Base-by-base conservation (phyloP, 2,113 vertebrate genomes). In the Orientallactaga bullata region DNA sequence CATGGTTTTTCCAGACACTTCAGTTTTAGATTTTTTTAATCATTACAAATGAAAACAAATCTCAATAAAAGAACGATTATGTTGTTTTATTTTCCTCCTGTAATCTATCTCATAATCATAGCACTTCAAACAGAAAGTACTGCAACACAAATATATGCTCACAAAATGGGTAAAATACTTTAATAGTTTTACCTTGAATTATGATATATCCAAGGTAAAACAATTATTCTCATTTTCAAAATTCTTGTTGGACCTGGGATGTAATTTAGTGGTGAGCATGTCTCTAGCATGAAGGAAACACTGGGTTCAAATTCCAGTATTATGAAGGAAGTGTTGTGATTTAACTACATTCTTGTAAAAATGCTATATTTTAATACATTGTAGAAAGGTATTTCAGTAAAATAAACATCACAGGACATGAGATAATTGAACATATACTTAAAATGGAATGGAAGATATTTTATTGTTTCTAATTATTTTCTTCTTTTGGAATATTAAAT, bases 181-280 rank as follows among this genome's bases (percentile, higher is more conserved):
- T 47, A 47, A 47, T 47, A 17, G n/a, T 23, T 23, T 63, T 23
- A 72, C 21, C 9, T 81, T 74, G 2, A 23, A 58, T 79, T 58
- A 37, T 51, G 72, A 80, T 10, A 32, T n/a, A n/a, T n/a, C n/a
- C n/a, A n/a, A n/a, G n/a, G n/a, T n/a, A n/a, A n/a, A n/a, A n/a
- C n/a, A n/a, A n/a, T n/a, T n/a, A n/a, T n/a, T n/a, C n/a, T 20
- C 13, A 89, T 18, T 61, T 66, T 32, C 65, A 91, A 91, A 92
- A 68, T 58, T 87, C 5, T 47, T 47, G 5, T 47, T 47, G 42
- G 42, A 47, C 42, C 42, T 47, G 42, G 42, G 42, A 47, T 47
- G 42, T 47, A 47, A 47, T 47, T 47, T 47, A 47, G 42, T 47
- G 42, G 42, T 47, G 42, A 47, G 42, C 42, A 47, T 47, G 42